Evolutionary conservation across 2,797 vertebrate genomes (phyloP).

Genomic region (Sylvilagus floridanus): DNA sequence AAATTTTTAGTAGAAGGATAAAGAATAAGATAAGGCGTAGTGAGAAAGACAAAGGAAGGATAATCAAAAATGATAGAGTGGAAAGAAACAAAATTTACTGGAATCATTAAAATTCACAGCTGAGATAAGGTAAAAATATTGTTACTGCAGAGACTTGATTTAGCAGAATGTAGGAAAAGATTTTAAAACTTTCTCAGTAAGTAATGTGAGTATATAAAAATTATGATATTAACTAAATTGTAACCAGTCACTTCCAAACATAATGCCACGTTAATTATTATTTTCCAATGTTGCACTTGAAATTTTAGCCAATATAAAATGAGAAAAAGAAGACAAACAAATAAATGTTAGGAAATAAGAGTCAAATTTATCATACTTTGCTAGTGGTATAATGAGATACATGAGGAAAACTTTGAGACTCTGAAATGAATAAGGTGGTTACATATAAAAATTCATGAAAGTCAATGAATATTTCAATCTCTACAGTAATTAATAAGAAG

Average conservation of each 20-base stretch:
- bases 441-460: neutral
- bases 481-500: neutral
- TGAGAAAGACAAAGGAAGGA: neutral
- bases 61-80: neutral
- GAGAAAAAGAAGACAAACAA: neutral
- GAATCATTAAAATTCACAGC: neutral
- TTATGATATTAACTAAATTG: neutral
- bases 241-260: neutral
- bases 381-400: neutral
- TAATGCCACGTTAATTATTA: neutral
- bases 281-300: neutral
- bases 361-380: neutral
- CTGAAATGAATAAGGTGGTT: neutral
- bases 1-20: neutral
- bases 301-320: neutral
- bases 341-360: neutral
- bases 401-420: neutral
- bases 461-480: neutral
- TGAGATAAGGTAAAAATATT: neutral
- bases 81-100: neutral
- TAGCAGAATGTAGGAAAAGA: neutral
- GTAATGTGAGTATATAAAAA: neutral
- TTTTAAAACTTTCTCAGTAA: neutral
- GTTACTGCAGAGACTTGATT: neutral
- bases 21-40: neutral